Evolutionary conservation across 2,888 invertebrate species (phyloP), one percentile per base, ranked within the genome.

Genomic region (Scaptomyza parva): DNA sequence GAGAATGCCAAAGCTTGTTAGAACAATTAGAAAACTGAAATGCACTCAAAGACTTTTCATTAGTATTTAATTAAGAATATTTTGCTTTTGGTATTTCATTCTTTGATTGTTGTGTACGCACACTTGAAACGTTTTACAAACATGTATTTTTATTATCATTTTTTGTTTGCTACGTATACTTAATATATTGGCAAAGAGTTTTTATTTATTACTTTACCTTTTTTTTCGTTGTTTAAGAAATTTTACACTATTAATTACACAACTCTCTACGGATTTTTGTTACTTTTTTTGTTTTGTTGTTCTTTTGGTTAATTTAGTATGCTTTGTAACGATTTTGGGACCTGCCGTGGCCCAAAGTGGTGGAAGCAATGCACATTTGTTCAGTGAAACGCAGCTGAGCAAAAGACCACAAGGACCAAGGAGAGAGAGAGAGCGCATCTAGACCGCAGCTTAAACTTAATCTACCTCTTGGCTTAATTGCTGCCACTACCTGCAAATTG

Each of bases 401-500:
- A 50, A n/a, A n/a, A n/a, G n/a, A 43, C 41, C 61, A 44, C 53
- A 47, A 58, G 60, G 37, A n/a, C n/a, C n/a, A n/a, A n/a, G n/a
- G n/a, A n/a, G n/a, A n/a, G n/a, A n/a, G n/a, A n/a, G n/a, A n/a
- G n/a, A 55, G 69, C 66, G 62, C 85, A 74, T 50, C 70, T 55
- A 64, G 9, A 18, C 43, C 63, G 54, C 63, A 72, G 78, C 84
- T 88, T 86, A 80, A 74, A 76, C 85, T 80, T 86, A 88, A 85
- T 84, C 88, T 81, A 80, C 79, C 81, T 80, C 70, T 69, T 75
- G 78, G 76, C 86, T 88, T 89, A 89, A 89, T 89, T 89, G 90
- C 89, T 79, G 84, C 78, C 89, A 82, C 82, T 89, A 83, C 84
- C 77, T 73, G 80, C 65, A 88, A 88, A 89, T 90, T 88, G 87